Conservation (phyloP, 2,113 vertebrate genomes). For the Megaptera novaeangliae region DNA sequence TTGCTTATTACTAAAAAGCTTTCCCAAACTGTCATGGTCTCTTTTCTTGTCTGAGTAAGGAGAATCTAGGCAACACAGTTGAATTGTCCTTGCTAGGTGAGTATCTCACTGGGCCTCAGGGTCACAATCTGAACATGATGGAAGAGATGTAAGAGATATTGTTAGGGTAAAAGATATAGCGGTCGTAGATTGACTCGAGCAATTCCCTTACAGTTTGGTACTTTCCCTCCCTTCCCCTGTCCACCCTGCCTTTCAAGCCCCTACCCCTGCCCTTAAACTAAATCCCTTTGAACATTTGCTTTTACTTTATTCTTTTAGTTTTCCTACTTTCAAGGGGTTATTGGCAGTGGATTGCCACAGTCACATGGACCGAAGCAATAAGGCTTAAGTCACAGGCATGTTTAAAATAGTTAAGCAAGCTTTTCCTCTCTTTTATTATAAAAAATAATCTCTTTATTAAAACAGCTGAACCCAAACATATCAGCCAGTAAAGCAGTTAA, state of each 20-base stretch:
- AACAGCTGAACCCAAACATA: constrained; percentile 47
- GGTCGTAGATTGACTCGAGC: neutral
- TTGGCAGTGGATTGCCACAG: constrained; percentile 35
- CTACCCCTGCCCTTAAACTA: neutral
- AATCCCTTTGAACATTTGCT: constrained; percentile 52
- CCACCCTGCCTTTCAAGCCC: neutral
- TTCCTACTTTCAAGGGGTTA: constrained; percentile 50
- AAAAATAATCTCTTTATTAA: constrained; percentile 68
- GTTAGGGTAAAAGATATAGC: neutral
- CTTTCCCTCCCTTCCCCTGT: neutral
- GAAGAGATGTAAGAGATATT: neutral
- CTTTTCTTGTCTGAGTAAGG: neutral
- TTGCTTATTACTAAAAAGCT: constrained; percentile 21
- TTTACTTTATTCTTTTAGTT: constrained; percentile 46
- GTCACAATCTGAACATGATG: neutral
- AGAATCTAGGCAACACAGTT: neutral
- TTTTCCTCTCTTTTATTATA: constrained; percentile 54
- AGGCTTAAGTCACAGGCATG: constrained; percentile 45
- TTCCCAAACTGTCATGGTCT: neutral
- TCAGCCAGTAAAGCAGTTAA: constrained; percentile 57
- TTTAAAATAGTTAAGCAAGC: constrained; percentile 65
- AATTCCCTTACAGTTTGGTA: neutral
- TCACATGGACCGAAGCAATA: constrained; percentile 49
- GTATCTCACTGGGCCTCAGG: neutral
- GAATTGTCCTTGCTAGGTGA: constrained; percentile 19